Percentiles rank a stretch among this genome's conserved stretches.
phyloP scores from a whole-genome alignment of 1,140 invertebrate genomes.

The Anadara kagoshimensis region DNA sequence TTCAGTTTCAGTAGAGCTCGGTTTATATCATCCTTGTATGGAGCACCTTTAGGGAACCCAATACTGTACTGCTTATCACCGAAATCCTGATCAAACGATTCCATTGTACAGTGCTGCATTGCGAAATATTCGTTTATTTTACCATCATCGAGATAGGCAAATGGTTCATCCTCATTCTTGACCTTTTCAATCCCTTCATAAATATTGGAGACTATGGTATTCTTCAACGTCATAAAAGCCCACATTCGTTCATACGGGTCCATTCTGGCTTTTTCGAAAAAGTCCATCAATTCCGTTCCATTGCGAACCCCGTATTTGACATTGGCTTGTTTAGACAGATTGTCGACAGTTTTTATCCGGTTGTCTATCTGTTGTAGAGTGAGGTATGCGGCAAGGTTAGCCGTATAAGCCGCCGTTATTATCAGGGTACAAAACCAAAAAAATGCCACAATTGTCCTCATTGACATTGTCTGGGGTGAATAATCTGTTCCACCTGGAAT shows the following conservation, averaged over 20 bases:
- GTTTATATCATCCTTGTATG: conserved; percentile 95
- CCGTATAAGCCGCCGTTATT: conserved; percentile 74
- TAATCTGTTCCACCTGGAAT: conserved; percentile 78
- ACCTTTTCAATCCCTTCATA: conserved; percentile 45
- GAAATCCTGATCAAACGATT: conserved; percentile 64
- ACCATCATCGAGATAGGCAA: conserved; percentile 57
- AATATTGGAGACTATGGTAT: conserved; percentile 41
- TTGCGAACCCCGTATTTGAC: conserved; percentile 67
- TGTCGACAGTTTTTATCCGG: conserved; percentile 68
- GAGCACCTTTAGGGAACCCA: conserved; percentile 72
- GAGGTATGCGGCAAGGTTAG: conserved; percentile 74
- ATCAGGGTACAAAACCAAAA: conserved; percentile 74
- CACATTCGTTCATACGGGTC: conserved; percentile 66
- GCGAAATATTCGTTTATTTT: conserved; percentile 63
- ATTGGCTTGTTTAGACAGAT: conserved; percentile 65
- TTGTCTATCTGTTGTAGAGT: conserved; percentile 71
- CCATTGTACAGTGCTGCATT: conserved; percentile 52
- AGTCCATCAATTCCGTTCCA: conserved; percentile 56
- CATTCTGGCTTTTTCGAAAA: conserved; percentile 46
- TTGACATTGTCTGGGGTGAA: conserved; percentile 66
- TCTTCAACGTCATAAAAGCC: conserved; percentile 62
- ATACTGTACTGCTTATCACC: conserved; percentile 60
- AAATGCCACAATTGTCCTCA: conserved; percentile 67
- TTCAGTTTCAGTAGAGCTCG: conserved; percentile 93
- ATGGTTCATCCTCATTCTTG: conserved; percentile 28